A percentile compares a stretch with the other conserved stretches of the same genome.
phyloP scores from a whole-genome alignment of 2,113 vertebrate genomes.

The Eolophus roseicapilla region DNA sequence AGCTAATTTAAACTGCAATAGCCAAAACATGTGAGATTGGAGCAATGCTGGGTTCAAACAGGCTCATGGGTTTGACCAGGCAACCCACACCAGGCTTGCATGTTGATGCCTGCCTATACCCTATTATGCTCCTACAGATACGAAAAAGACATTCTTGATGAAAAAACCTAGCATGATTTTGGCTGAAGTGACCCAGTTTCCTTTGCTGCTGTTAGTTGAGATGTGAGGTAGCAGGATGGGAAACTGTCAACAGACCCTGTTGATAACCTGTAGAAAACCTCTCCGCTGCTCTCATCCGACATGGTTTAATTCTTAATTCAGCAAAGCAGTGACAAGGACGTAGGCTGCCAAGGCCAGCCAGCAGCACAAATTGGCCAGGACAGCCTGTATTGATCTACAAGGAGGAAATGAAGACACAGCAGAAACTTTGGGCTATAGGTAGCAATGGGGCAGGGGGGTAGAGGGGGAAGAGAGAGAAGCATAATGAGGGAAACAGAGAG shows the following conservation, averaged over 20 bases:
- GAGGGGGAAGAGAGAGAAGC: background rate
- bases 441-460: background rate
- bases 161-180: background rate
- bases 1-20: background rate
- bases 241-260: background rate
- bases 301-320: constrained; percentile 69
- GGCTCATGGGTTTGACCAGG: background rate
- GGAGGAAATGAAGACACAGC: constrained; percentile 62
- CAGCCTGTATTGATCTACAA: constrained; percentile 63
- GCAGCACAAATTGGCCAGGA: constrained; percentile 53
- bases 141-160: background rate
- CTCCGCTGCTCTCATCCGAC: background rate
- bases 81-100: background rate
- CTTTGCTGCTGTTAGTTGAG: background rate
- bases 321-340: constrained; percentile 57
- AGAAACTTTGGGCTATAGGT: constrained; percentile 29
- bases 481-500: background rate
- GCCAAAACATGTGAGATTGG: fast-evolving
- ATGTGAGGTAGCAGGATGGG: background rate
- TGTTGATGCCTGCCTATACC: background rate
- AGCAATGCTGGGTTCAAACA: background rate
- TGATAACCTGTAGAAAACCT: constrained; percentile 40
- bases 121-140: background rate
- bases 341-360: constrained; percentile 38
- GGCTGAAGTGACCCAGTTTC: background rate